Evolutionary conservation across 2,888 invertebrate genomes (phyloP), one percentile per base, ranked within the genome.

Genomic region (Drosophila mulleri): DNA sequence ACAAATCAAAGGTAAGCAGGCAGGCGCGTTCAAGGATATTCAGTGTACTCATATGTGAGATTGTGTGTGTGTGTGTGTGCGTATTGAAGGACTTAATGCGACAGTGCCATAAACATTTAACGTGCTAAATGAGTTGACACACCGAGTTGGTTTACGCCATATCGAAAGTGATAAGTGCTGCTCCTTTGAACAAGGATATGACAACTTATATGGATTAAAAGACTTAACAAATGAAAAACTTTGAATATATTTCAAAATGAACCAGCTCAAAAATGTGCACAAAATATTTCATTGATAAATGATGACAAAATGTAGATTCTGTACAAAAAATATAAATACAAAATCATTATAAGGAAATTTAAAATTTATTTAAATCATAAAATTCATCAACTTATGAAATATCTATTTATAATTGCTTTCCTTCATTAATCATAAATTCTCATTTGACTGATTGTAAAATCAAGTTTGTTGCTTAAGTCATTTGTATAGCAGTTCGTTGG

Each of bases 21-120:
- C 61, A 64, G 47, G 60, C 78, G 80, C 82, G 71, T 64, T 69
- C 84, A 87, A 84, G 88, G 88, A 84, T 80, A 84, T 77, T 77
- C 74, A 72, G 65, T 78, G 76, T 67, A 60, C 37, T 18, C 60
- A 37, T 56, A 5, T 44, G 20, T 57, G 20, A 65, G 37, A 20
- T 1, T 54, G 8, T 56, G 42, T 56, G 20, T 20, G 20, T 35
- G 44, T 75, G 53, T 41, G 4, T 23, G 3, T 23, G n/a, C 29
- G 42, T 60, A 29, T 62, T 54, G 52, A 82, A 80, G 85, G 85
- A 83, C 75, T 83, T 67, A 62, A 72, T 65, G 56, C 41, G 8
- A 47, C 29, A 67, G 72, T 67, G 72, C 16, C n/a, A 60, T 37
- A 32, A 20, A 71, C 53, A 61, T 60, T 42, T 65, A 35, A 50